Evolutionary conservation across 2,888 invertebrate genomes (phyloP).

Genomic region (Xanthia togata): DNA sequence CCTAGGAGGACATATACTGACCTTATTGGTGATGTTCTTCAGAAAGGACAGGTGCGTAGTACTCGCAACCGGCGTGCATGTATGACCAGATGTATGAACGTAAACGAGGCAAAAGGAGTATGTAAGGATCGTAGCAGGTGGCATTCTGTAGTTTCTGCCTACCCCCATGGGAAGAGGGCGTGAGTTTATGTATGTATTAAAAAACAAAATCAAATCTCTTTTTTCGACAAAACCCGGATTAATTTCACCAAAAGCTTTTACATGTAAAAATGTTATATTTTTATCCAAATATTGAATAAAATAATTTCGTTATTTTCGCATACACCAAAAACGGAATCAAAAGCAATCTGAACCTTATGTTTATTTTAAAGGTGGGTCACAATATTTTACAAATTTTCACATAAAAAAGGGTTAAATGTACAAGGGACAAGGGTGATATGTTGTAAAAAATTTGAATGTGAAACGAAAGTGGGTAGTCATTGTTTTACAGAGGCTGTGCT

Average conservation of each 20-base stretch:
- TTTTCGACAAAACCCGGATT: conserved; percentile 2
- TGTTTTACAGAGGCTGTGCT: conserved; percentile 26
- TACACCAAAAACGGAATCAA: conserved; percentile 30
- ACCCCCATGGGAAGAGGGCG: no score
- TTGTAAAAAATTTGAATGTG: conserved; percentile 30
- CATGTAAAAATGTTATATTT: conserved; percentile 23
- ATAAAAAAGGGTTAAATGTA: conserved; percentile 32
- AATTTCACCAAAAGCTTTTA: conserved; percentile 15
- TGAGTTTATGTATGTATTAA: no score
- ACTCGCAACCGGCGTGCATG: no score
- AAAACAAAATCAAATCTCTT: background rate
- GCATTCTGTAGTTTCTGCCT: no score
- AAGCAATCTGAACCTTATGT: conserved; percentile 41
- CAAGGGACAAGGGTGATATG: conserved; percentile 1
- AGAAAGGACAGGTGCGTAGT: no score
- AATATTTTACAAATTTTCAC: conserved; percentile 40
- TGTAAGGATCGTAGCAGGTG: no score
- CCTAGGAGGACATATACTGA: no score
- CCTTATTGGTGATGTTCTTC: no score
- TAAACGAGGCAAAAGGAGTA: no score
- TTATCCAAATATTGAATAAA: conserved; percentile 20
- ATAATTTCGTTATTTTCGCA: conserved; percentile 21
- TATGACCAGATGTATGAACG: no score
- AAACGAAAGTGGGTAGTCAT: conserved; percentile 23
- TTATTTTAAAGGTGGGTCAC: conserved; percentile 34